Evolutionary conservation across 2,888 invertebrate genomes (phyloP).

Genomic region (Ormyrus nitidulus): DNA sequence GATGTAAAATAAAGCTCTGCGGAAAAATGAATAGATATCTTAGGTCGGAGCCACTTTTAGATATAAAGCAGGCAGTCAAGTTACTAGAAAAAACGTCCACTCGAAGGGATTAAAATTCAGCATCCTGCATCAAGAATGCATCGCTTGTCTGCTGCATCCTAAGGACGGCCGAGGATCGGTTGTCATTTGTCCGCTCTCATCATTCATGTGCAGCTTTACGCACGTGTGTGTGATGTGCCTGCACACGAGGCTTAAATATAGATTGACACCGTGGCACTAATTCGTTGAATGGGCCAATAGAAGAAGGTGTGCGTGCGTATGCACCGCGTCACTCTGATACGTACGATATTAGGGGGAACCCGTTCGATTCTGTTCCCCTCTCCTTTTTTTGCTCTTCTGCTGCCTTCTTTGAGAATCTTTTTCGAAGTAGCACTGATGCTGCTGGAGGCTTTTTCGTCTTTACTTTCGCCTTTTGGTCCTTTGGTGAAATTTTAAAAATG

Average conservation of each 20-base stretch:
- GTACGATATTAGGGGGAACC: slow-evolving; percentile 11
- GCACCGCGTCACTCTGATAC: slow-evolving; percentile 23
- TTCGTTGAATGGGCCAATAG: slow-evolving; percentile 64
- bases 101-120: neutral
- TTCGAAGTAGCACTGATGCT: too few species aligned
- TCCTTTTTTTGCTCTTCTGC: neutral
- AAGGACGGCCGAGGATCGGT: slow-evolving; percentile 32
- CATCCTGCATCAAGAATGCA: neutral
- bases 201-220: neutral
- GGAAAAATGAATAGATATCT: too few species aligned
- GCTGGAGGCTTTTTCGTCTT: neutral
- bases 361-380: slow-evolving; percentile 1
- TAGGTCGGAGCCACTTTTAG: too few species aligned
- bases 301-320: slow-evolving; percentile 35
- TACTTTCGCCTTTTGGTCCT: neutral
- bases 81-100: too few species aligned
- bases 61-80: too few species aligned
- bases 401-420: neutral
- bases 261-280: slow-evolving; percentile 74
- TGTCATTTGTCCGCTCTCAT: slow-evolving; percentile 16
- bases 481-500: too few species aligned
- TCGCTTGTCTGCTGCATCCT: neutral
- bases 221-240: neutral
- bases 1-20: too few species aligned
- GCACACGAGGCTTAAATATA: slow-evolving; percentile 67